Evolutionary conservation across 2,113 vertebrate species (phyloP).

Genomic region (Scophthalmus maximus): DNA sequence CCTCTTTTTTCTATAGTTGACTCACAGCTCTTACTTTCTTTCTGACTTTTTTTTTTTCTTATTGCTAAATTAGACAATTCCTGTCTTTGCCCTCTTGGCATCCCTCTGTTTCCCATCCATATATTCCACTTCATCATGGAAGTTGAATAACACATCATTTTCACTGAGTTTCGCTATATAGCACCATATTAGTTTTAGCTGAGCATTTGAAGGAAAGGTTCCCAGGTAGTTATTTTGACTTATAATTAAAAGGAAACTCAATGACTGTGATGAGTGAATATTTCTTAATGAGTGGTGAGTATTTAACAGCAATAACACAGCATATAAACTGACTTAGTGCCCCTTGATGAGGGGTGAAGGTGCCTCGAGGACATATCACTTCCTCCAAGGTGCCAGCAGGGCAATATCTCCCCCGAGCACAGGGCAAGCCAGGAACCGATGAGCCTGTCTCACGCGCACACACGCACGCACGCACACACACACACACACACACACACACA

Average conservation of each 20-base stretch:
- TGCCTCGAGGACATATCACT: constrained; percentile 83
- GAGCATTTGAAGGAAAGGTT: constrained; percentile 5
- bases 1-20: background rate
- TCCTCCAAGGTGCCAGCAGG: constrained; percentile 84
- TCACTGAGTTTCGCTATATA: constrained; percentile 1
- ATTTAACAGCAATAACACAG: background rate
- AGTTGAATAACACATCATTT: constrained; percentile 26
- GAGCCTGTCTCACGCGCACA: constrained; percentile 74
- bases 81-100: constrained; percentile 24
- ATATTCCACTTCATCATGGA: background rate
- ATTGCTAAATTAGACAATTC: constrained; percentile 12
- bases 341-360: constrained; percentile 85
- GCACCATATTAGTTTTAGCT: background rate
- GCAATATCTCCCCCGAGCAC: constrained; percentile 85
- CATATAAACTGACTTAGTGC: constrained; percentile 77
- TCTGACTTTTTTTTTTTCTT: background rate
- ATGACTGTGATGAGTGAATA: too few relatives aligned
- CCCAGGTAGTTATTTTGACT: background rate
- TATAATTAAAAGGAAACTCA: background rate
- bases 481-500: background rate
- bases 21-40: constrained; percentile 20
- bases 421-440: constrained; percentile 81
- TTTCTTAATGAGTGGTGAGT: background rate
- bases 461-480: constrained; percentile 5
- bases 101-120: constrained; percentile 44